phyloP scores from a whole-genome alignment of 2,888 invertebrate genomes.

The Elegia similella region DNA sequence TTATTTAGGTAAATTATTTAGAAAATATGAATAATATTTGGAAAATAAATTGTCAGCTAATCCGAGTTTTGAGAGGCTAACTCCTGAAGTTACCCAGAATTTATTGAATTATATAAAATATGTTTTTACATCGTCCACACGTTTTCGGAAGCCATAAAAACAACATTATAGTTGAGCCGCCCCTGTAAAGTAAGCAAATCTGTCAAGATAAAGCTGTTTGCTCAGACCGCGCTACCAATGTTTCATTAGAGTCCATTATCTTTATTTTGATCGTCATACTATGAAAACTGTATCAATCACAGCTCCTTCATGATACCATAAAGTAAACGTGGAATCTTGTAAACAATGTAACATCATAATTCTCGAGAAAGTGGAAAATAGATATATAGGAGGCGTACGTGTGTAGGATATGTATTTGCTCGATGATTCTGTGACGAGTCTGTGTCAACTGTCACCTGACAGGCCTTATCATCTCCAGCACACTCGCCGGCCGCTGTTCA shows the following conservation, averaged over 20 bases:
- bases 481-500: slow-evolving; percentile 32
- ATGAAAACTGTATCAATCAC: slow-evolving; percentile 30
- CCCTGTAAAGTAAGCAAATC: slow-evolving; percentile 59
- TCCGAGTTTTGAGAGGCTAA: too few relatives aligned
- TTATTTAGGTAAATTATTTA: too few relatives aligned
- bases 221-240: slow-evolving; percentile 53
- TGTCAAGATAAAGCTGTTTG: slow-evolving; percentile 75
- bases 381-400: not conserved
- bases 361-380: slow-evolving; percentile 5
- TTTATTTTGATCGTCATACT: slow-evolving; percentile 37
- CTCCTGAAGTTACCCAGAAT: too few relatives aligned
- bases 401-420: slow-evolving; percentile 1
- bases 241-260: slow-evolving; percentile 41
- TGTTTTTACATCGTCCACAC: slow-evolving; percentile 40
- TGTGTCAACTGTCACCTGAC: slow-evolving; percentile 29
- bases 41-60: too few relatives aligned
- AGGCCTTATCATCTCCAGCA: slow-evolving; percentile 41
- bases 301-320: slow-evolving; percentile 12
- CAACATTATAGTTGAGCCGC: slow-evolving; percentile 37
- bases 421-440: slow-evolving; percentile 3
- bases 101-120: too few relatives aligned
- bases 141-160: slow-evolving; percentile 65
- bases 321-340: slow-evolving; percentile 10
- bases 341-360: slow-evolving; percentile 14
- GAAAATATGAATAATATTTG: too few relatives aligned